Evolutionary conservation across 2,888 invertebrate genomes (phyloP).

Genomic region (Pegoplata infirma): DNA sequence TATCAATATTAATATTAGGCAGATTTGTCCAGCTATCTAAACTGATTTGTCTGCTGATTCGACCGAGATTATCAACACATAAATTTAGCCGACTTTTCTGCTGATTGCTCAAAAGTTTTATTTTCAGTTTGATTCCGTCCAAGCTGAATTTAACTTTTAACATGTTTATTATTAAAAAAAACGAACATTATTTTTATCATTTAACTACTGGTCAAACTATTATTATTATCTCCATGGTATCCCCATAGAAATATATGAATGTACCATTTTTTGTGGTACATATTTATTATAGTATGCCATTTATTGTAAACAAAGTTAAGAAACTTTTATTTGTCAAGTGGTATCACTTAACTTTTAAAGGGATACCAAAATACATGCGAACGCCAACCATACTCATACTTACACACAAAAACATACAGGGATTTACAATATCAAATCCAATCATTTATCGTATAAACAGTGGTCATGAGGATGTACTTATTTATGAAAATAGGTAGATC

Average conservation of each 20-base stretch:
- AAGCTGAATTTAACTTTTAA: no score
- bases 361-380: conserved; percentile 13
- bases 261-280: background rate
- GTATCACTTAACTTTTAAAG: conserved; percentile 45
- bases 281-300: conserved; percentile 12
- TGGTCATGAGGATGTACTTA: conserved; percentile 26
- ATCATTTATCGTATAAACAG: conserved; percentile 25
- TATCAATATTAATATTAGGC: no score
- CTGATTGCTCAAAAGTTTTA: no score
- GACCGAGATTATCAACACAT: no score
- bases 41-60: no score
- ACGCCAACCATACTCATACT: no score
- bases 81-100: no score
- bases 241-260: background rate
- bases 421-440: conserved; percentile 19
- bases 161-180: no score
- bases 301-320: conserved; percentile 43
- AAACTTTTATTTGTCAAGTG: conserved; percentile 57
- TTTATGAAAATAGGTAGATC: no score
- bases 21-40: no score
- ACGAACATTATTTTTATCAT: conserved; percentile 21
- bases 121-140: no score
- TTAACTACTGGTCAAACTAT: background rate
- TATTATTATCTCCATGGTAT: background rate
- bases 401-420: background rate